These are phyloP conservation scores for Dipus sagitta DNA, from an alignment of 2,797 vertebrate species.

Conservation along the genomic window DNA sequence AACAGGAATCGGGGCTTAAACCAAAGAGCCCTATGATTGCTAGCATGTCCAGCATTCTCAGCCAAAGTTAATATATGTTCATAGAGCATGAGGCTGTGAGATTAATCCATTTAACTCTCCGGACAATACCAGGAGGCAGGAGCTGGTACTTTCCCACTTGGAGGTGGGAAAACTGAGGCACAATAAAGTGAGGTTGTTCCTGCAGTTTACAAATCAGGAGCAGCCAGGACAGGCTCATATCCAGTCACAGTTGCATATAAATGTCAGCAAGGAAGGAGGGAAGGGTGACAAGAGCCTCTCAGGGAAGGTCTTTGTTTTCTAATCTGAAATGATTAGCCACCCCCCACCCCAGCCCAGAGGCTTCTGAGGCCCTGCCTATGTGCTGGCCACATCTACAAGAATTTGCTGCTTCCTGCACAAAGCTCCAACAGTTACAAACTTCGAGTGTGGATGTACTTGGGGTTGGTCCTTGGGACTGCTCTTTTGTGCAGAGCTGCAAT, in stretches of 20 bases:
- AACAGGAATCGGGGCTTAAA: neutral
- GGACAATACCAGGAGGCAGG: rapidly evolving
- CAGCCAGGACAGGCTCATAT: neutral
- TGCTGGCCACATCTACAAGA: neutral
- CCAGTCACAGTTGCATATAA: neutral
- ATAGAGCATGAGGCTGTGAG: neutral
- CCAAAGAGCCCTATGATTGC: neutral
- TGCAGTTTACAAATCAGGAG: neutral
- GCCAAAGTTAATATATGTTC: neutral
- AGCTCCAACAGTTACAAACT: neutral
- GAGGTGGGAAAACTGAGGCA: conserved; percentile 13
- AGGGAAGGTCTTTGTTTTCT: neutral
- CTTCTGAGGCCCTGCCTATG: neutral
- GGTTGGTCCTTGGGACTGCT: neutral
- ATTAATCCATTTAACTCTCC: neutral
- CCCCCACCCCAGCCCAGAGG: neutral
- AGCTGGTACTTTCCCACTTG: neutral
- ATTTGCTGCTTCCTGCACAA: neutral
- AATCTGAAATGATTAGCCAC: neutral
- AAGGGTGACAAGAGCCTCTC: neutral
- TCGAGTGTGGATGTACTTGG: rapidly evolving
- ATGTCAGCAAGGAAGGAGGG: neutral
- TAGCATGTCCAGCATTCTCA: neutral
- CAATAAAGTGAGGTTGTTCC: rapidly evolving
- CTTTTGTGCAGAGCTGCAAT: neutral